Percentiles rank a stretch among this genome's conserved stretches.
Conservation (phyloP, 2,113 vertebrate genomes). For the human region DNA sequence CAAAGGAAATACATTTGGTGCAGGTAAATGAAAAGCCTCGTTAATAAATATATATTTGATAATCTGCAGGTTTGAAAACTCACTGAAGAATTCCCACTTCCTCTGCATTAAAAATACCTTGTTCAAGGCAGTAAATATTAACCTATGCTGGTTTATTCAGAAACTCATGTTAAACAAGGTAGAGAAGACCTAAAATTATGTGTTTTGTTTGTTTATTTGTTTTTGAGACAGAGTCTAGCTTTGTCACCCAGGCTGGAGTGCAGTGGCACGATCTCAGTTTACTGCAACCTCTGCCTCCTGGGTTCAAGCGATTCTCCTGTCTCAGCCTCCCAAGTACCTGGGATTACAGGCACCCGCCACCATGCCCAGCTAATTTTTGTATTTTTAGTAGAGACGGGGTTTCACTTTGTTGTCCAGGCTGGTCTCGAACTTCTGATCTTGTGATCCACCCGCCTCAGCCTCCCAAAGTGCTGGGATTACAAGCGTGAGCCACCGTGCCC, state of each 20-base stretch:
- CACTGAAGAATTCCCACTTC: not conserved
- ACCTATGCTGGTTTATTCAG: not conserved
- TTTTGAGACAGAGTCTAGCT: not conserved
- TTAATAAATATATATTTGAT: not conserved
- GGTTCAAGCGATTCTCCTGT: no score
- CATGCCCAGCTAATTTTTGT: no score
- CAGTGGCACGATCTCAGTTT: no score
- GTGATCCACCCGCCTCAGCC: no score
- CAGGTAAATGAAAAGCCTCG: not conserved
- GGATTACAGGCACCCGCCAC: no score
- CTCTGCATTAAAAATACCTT: slow-evolving; percentile 3
- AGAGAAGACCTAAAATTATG: not conserved
- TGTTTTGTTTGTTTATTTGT: not conserved
- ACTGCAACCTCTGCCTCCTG: no score
- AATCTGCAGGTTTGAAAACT: slow-evolving; percentile 23
- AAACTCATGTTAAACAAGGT: not conserved
- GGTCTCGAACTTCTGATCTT: no score
- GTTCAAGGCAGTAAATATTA: slow-evolving; percentile 9
- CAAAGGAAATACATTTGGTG: not conserved
- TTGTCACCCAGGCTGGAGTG: not conserved
- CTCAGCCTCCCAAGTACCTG: no score
- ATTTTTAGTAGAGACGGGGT: no score
- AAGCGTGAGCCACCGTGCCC: no score
- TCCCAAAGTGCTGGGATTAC: no score
- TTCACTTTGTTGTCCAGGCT: no score